phyloP scores from a whole-genome alignment of 2,113 vertebrate genomes.

The Aphelocoma coerulescens region DNA sequence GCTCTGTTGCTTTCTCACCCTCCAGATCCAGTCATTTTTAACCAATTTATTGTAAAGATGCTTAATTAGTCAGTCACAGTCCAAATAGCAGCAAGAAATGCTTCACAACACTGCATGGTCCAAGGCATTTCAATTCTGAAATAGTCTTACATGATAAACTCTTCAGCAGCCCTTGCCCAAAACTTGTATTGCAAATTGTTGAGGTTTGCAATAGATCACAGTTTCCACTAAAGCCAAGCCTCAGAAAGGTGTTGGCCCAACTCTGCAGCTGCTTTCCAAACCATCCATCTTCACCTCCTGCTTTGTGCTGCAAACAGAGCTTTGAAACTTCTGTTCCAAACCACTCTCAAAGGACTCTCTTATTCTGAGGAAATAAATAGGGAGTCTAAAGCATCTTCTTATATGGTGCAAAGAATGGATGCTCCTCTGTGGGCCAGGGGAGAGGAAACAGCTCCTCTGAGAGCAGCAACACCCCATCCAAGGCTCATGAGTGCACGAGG shows the following conservation, averaged over 20 bases:
- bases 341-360: neutral
- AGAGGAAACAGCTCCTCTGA: neutral
- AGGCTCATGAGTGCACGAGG: neutral
- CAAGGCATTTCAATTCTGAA: neutral
- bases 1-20: neutral
- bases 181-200: neutral
- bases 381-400: neutral
- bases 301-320: neutral
- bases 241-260: neutral
- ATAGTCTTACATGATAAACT: neutral
- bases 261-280: conserved; percentile 21
- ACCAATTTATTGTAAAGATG: neutral
- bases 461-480: neutral
- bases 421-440: neutral
- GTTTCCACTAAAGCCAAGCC: neutral
- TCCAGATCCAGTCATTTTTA: neutral
- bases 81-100: neutral
- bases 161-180: neutral
- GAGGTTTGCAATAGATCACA: neutral
- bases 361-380: neutral
- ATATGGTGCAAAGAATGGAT: neutral
- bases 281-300: neutral
- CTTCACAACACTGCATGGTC: neutral
- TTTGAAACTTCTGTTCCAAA: neutral
- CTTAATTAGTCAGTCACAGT: neutral